Evolutionary conservation across 2,113 vertebrate species (phyloP).

Genomic region (Chelonoidis abingdonii): DNA sequence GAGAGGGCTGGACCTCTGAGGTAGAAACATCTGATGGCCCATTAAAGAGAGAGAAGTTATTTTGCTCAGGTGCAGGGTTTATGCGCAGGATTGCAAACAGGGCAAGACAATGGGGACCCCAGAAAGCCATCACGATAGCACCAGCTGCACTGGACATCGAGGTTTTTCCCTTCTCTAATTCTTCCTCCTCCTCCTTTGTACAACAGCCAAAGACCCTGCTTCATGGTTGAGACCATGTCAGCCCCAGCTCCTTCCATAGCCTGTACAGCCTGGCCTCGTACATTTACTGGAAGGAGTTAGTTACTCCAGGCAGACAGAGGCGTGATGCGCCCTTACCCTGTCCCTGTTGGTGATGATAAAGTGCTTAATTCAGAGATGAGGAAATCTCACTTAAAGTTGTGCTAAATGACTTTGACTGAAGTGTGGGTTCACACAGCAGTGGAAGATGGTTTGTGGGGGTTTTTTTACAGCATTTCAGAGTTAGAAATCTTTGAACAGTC

Average conservation of each 20-base stretch:
- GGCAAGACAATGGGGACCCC: not conserved
- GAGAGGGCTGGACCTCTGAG: not conserved
- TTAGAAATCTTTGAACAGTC: not conserved
- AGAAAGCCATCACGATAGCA: not conserved
- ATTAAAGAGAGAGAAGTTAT: not conserved
- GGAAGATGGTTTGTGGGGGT: not conserved
- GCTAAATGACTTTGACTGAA: not conserved
- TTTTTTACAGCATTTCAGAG: not conserved
- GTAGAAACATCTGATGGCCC: not conserved
- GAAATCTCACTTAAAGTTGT: not conserved
- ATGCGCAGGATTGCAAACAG: not conserved
- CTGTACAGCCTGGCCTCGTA: rapidly evolving
- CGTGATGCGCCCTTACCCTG: not conserved
- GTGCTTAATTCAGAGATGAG: rapidly evolving
- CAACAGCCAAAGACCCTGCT: not conserved
- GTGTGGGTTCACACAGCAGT: not conserved
- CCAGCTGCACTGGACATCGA: not conserved
- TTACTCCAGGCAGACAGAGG: not conserved
- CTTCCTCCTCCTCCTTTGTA: not conserved
- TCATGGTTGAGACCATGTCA: not conserved
- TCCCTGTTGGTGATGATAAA: not conserved
- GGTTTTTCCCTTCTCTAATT: not conserved
- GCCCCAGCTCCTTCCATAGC: not conserved
- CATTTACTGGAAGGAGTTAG: not conserved
- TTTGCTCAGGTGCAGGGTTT: not conserved